These are phyloP conservation scores for Furnarius figulus DNA, from an alignment of 2,113 vertebrate species.

Conservation along the genomic window DNA sequence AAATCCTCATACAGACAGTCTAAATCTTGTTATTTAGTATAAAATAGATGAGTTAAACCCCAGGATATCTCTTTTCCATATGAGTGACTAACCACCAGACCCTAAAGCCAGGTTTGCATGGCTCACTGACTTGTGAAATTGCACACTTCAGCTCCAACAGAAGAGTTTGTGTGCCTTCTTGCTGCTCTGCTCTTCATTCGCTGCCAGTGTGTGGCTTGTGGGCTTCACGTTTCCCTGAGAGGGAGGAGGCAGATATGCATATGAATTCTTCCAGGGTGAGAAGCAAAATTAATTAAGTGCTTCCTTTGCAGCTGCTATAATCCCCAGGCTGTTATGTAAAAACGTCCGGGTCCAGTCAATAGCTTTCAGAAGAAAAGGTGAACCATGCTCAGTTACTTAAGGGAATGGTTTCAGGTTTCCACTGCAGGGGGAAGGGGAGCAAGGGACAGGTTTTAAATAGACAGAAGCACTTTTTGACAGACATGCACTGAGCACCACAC, in stretches of 20 bases:
- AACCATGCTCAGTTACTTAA: neutral
- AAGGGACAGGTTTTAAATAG: neutral
- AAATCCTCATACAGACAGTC: neutral
- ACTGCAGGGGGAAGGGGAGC: neutral
- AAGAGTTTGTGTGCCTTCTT: neutral
- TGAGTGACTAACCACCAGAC: constrained; percentile 13
- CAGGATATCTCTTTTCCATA: constrained; percentile 16
- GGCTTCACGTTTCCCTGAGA: neutral
- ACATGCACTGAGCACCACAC: neutral
- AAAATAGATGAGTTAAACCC: neutral
- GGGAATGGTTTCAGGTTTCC: neutral
- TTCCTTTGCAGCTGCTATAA: neutral
- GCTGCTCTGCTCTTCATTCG: neutral
- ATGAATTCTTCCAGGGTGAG: constrained; percentile 3
- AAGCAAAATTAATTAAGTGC: neutral
- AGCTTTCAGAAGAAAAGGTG: neutral
- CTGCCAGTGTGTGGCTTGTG: neutral
- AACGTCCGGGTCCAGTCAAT: neutral
- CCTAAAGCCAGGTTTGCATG: neutral
- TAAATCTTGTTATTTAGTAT: neutral
- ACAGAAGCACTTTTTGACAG: neutral
- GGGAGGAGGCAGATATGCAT: neutral
- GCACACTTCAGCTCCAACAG: neutral
- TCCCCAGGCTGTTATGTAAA: neutral
- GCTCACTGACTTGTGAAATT: constrained; percentile 56